Evolutionary conservation across 1,140 invertebrate genomes (phyloP).

Genomic region (Atta texana): DNA sequence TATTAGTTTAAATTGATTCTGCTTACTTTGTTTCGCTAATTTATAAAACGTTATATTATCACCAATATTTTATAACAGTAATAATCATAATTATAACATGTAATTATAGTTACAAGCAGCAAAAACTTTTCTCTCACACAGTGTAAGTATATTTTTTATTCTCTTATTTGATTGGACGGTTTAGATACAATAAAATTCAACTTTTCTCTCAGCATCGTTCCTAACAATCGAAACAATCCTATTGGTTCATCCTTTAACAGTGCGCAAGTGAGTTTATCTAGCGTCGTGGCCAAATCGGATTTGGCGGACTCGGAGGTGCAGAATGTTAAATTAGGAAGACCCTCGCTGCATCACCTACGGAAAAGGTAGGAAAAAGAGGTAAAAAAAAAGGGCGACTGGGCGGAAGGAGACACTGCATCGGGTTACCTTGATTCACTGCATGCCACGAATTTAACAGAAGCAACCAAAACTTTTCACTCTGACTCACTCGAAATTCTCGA

Average conservation of each 20-base stretch:
- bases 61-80: too few relatives aligned
- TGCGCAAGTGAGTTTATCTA: slow-evolving; percentile 64
- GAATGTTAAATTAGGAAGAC: slow-evolving; percentile 73
- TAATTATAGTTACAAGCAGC: too few relatives aligned
- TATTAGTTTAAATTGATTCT: too few relatives aligned
- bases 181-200: slow-evolving; percentile 49
- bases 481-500: slow-evolving; percentile 39
- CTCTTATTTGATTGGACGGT: not conserved
- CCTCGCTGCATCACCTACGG: slow-evolving; percentile 56
- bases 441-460: slow-evolving; percentile 56
- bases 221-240: slow-evolving; percentile 43
- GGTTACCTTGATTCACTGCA: slow-evolving; percentile 52
- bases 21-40: too few relatives aligned
- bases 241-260: slow-evolving; percentile 42
- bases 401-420: not conserved
- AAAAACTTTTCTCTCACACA: too few relatives aligned
- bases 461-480: slow-evolving; percentile 68
- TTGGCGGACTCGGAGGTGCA: slow-evolving; percentile 51
- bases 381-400: not conserved
- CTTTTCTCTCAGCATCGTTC: slow-evolving; percentile 1
- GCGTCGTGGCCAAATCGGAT: slow-evolving; percentile 68
- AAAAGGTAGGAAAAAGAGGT: slow-evolving; percentile 40
- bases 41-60: too few relatives aligned
- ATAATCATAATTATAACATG: too few relatives aligned
- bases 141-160: not conserved